Percentiles rank a stretch among this genome's conserved stretches.
Evolutionary conservation across 2,113 vertebrate species (phyloP).

Genomic region (Tautogolabrus adspersus): DNA sequence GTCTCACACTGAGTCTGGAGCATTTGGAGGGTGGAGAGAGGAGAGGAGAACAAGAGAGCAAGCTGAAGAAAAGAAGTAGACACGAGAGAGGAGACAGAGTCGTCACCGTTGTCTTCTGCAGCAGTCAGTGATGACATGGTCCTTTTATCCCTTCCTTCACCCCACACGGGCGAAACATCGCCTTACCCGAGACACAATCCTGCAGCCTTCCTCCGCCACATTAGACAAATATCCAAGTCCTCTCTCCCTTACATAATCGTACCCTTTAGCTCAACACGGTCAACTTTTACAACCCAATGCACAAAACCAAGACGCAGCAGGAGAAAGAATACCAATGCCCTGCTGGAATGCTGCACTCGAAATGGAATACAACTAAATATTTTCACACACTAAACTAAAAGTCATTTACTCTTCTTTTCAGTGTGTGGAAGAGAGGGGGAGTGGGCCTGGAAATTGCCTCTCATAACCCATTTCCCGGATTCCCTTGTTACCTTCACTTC

Average conservation of each 20-base stretch:
- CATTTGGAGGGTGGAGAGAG: conserved; percentile 4
- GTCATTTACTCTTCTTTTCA: conserved; percentile 41
- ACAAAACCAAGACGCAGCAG: neutral
- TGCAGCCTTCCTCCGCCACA: conserved; percentile 20
- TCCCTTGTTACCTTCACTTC: conserved; percentile 68
- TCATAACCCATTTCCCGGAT: conserved; percentile 67
- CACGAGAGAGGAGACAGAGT: conserved; percentile 20
- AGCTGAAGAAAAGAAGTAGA: conserved; percentile 26
- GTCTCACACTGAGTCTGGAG: conserved; percentile 59
- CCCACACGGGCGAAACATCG: conserved; percentile 11
- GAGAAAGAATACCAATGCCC: conserved; percentile 6
- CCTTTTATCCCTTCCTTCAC: conserved; percentile 43
- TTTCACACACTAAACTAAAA: conserved; percentile 53
- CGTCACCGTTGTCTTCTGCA: conserved; percentile 14
- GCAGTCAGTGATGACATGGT: conserved; percentile 24
- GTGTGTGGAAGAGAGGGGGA: conserved; percentile 19
- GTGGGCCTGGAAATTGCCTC: conserved; percentile 62
- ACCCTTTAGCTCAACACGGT: conserved; percentile 37
- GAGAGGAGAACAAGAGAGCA: conserved; percentile 36
- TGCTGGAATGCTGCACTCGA: conserved; percentile 21
- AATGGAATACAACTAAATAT: conserved; percentile 55
- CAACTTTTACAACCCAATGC: conserved; percentile 8
- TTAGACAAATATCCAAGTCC: conserved; percentile 39
- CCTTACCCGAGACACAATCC: conserved; percentile 18
- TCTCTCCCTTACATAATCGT: conserved; percentile 38